Conservation (phyloP, 1,140 invertebrate species). For the Monochamus saltuarius region DNA sequence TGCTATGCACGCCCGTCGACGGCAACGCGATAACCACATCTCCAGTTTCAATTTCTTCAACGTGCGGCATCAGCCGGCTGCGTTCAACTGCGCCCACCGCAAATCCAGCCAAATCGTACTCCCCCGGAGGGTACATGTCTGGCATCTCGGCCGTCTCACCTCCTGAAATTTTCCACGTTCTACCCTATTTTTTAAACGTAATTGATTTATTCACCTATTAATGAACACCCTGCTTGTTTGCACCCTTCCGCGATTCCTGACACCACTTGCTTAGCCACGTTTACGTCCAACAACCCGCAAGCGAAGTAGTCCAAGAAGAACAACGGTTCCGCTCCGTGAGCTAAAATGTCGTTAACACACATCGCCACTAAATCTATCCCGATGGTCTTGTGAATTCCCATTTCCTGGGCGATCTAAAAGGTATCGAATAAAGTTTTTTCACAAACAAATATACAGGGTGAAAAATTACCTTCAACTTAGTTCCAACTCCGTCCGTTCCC, state of each 20-base stretch:
- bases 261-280: slow-evolving; percentile 75
- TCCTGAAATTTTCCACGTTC: slow-evolving; percentile 56
- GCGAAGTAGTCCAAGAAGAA: slow-evolving; percentile 98
- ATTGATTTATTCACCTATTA: slow-evolving; percentile 75
- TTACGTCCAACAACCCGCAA: slow-evolving; percentile 79
- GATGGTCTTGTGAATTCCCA: slow-evolving; percentile 77
- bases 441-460: background rate
- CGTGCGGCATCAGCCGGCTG: slow-evolving; percentile 70
- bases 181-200: background rate
- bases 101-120: slow-evolving; percentile 96
- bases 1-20: slow-evolving; percentile 91
- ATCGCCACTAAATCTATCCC: slow-evolving; percentile 97
- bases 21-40: slow-evolving; percentile 86
- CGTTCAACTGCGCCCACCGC: slow-evolving; percentile 88
- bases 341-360: slow-evolving; percentile 96
- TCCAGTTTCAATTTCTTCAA: slow-evolving; percentile 68
- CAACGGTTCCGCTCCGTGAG: slow-evolving; percentile 91
- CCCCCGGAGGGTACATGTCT: slow-evolving; percentile 81
- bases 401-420: slow-evolving; percentile 76
- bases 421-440: too few species aligned
- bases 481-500: slow-evolving; percentile 96
- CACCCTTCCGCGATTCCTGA: slow-evolving; percentile 87
- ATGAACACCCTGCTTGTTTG: slow-evolving; percentile 77
- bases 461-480: slow-evolving; percentile 89
- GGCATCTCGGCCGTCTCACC: slow-evolving; percentile 98